Evolutionary conservation across 2,888 invertebrate genomes (phyloP), one percentile per base, ranked within the genome.

Genomic region (Euphydryas editha): DNA sequence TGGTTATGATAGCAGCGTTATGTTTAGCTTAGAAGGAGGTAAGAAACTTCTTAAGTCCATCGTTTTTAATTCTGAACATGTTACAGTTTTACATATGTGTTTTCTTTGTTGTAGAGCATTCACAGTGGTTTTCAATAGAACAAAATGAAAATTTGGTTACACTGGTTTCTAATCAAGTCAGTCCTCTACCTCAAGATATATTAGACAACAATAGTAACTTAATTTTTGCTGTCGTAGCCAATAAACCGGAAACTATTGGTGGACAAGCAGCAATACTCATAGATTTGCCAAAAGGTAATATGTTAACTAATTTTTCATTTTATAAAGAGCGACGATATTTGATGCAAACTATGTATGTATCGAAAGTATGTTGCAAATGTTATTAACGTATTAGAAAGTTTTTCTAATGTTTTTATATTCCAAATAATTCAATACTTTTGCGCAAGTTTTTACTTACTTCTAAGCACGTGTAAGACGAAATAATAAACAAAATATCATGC

Each of bases 1-100:
- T 44, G 87, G 87, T 21, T 83, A 75, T 67, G 86, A 85, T 65
- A 75, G 74, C 36, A 78, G 78, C 5, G 83, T 84, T 24, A 65
- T 51, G 15, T 85, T 86, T 72, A 49, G 57, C n/a, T 55, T 69
- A 49, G 67, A 67, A 44, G 67, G 64, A 67, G 69, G 69, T 69
- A 69, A 36, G n/a, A 54, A 7, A 8, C 2, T 8, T n/a, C 11
- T 54, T n/a, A 1, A 3, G 4, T 24, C 17, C 3, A 51, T 49
- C 6, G 13, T 24, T 24, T 13, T 21, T 15, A 1, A 21, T 49
- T 0, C 5, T 57, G 51, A 21, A 24, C 15, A 49, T 2, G 21
- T 49, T 11, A 5, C 20, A 21, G 15, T 24, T 0, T 7, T 7
- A 21, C 49, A 24, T 2, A 47, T 13, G 11, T 47, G 8, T 24